Base-by-base conservation (phyloP, 2,888 invertebrate species). In the Pachymerium ferrugineum region DNA sequence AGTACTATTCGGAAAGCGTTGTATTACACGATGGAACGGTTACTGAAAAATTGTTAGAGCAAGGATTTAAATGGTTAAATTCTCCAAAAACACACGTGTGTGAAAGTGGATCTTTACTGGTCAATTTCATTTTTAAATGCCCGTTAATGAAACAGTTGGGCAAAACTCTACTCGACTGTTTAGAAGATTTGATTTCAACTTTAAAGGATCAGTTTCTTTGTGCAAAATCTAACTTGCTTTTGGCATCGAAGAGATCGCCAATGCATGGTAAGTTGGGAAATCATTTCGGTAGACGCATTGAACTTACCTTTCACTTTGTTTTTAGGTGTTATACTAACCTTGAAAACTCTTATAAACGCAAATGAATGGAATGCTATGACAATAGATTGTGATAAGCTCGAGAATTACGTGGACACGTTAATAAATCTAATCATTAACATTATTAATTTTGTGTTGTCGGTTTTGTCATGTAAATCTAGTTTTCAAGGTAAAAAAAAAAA, bases 1-100 rank as follows among this genome's bases (percentile, higher is more conserved):
- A 25, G n/a, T 62, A 62, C 28, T 62, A 28, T 62, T 62, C 12
- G 22, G 62, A 62, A 5, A n/a, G 22, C 1, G 28, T 28, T 5
- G 22, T 62, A 2, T 28, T 62, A 62, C 25, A 28, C 25, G 10
- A 12, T 10, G 62, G 28, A 25, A n/a, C 12, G 8, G 28, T 28
- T 28, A 28, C 28, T 12, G 28, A 8, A 0, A 62, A 62, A 14
- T 62, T 62, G 28, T 1, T 62, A 1, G 28, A 62, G 22, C 62
- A 62, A 62, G 10, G 62, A 10, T 62, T n/a, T n/a, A 62, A 62
- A 28, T 69, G 69, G 69, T 10, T 33, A 8, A 19, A 33, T 33
- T 31, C 31, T 69, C 69, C 69, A n/a, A 69, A 69, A n/a, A 10
- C 69, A 5, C 69, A 69, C 19, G 22, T 69, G 10, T 69, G 69